phyloP scores from a whole-genome alignment of 2,797 vertebrate genomes.

The Vespertilio murinus region DNA sequence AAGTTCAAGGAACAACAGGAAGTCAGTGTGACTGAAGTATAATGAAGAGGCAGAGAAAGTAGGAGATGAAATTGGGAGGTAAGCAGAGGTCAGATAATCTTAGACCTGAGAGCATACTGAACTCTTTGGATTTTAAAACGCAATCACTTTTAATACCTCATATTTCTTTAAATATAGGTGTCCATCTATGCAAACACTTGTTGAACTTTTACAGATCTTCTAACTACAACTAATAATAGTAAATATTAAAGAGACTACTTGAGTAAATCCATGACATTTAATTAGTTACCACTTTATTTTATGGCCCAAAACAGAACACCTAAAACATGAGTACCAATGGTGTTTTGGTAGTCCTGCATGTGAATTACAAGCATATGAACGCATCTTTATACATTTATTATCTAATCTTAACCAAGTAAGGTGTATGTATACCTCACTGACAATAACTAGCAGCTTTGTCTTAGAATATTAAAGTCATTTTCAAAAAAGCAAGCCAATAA shows the following conservation, averaged over 20 bases:
- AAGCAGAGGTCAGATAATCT: neutral
- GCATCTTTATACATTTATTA: neutral
- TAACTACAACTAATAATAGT: neutral
- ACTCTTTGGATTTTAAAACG: neutral
- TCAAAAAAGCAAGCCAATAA: neutral
- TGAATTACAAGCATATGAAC: neutral
- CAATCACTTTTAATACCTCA: neutral
- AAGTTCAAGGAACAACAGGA: neutral
- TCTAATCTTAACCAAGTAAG: neutral
- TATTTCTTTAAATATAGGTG: neutral
- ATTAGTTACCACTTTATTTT: neutral
- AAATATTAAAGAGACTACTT: neutral
- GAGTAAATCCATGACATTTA: neutral
- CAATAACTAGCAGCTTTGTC: neutral
- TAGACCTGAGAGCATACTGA: neutral
- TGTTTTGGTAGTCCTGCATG: neutral
- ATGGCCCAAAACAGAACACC: neutral
- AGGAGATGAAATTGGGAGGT: neutral
- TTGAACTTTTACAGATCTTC: neutral
- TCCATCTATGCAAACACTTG: neutral
- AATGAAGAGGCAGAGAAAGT: neutral
- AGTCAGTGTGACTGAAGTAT: neutral
- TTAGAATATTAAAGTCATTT: slow-evolving; percentile 15
- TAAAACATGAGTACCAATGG: neutral
- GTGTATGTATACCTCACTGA: neutral